Evolutionary conservation across 2,113 vertebrate genomes (phyloP), one percentile per base, ranked within the genome.

Genomic region (Mugil cephalus): DNA sequence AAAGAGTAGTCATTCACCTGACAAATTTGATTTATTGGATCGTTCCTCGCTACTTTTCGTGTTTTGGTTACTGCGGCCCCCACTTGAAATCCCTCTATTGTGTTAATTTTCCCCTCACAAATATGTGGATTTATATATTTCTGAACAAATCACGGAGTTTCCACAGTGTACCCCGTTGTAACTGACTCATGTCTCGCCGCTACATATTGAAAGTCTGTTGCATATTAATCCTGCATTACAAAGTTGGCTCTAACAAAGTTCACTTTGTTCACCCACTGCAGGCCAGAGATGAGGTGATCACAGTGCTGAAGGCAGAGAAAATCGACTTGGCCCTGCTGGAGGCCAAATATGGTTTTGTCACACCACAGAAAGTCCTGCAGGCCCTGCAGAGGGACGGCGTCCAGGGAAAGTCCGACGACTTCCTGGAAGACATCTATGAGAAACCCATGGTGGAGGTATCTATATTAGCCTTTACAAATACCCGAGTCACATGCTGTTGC

Each of bases 201-300:
- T 54, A 45, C 7, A 48, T 35, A 10, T n/a, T 59, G 45, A 8
- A 60, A 11, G 10, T 34, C 38, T 39, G 35, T n/a, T 38, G 13
- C 1, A 3, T 35, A 58, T 59, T 47, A 24, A 38, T 55, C 15
- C 0, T 21, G 11, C 24, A n/a, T 46, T 30, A 24, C 1, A 15
- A 24, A 52, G 18, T 62, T 54, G 12, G 77, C 13, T 48, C 51
- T 30, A 46, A 65, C 50, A 8, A 59, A n/a, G 30, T n/a, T 35
- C 17, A 1, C 7, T 15, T 21, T 47, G 45, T 34, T 47, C 10
- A 24, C 24, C 19, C 4, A 7, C 58, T 62, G 13, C 90, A 99
- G 98, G 98, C 98, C 88, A 94, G 96, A 85, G 98, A 99, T 86
- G 97, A 99, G 91, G 97, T 99, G 90, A 98, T 99, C 91, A 96